phyloP scores from a whole-genome alignment of 2,797 vertebrate genomes.

The Sebastes miniatus region DNA sequence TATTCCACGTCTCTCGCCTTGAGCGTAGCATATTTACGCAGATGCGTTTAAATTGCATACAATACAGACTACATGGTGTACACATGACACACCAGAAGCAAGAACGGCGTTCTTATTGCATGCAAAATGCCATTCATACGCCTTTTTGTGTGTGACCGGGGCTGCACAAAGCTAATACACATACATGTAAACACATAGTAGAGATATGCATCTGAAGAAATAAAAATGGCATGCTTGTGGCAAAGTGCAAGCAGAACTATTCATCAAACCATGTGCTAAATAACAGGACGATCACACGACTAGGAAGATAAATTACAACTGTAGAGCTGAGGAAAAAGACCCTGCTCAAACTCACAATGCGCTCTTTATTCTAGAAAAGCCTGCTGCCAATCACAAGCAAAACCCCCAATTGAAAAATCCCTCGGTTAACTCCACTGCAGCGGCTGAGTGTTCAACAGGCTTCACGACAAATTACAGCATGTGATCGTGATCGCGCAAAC shows the following conservation, averaged over 20 bases:
- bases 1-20: no score
- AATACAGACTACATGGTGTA: no score
- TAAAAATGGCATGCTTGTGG: background rate
- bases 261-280: background rate
- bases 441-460: conserved; percentile 35
- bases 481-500: conserved; percentile 43
- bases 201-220: background rate
- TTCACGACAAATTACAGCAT: conserved; percentile 55
- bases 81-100: no score
- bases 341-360: background rate
- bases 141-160: no score
- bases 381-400: conserved; percentile 27
- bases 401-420: background rate
- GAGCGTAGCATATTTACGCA: no score
- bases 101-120: no score
- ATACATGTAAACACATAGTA: background rate
- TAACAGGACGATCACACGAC: background rate
- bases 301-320: background rate
- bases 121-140: no score
- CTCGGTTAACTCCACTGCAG: conserved; percentile 9
- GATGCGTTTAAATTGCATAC: no score
- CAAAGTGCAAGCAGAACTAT: background rate
- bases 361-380: background rate
- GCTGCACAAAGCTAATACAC: background rate
- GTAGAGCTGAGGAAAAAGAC: background rate